phyloP scores from a whole-genome alignment of 1,140 invertebrate species.

The Euura lappo region DNA sequence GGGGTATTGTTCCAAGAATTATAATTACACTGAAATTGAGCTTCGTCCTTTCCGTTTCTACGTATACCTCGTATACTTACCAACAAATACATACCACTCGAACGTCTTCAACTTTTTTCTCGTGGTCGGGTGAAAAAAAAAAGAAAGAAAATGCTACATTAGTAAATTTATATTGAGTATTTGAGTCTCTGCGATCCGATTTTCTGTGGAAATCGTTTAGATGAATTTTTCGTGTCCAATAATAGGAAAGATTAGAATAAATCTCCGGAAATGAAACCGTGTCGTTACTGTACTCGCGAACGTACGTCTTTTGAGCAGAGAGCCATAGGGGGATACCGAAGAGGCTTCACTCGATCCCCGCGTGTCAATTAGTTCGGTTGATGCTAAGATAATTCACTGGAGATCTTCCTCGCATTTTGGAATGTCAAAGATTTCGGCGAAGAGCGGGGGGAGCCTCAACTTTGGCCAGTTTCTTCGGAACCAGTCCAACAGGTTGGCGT shows the following conservation, averaged over 20 bases:
- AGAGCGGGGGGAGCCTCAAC: constrained; percentile 87
- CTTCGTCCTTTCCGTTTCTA: background rate
- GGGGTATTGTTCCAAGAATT: background rate
- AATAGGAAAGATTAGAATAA: no score
- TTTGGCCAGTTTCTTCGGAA: constrained; percentile 88
- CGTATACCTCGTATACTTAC: background rate
- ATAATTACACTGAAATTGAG: constrained; percentile 7
- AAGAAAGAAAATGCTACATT: background rate
- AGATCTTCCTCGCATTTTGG: constrained; percentile 85
- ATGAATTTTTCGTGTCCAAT: no score
- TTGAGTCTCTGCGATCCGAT: background rate
- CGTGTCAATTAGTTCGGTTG: no score
- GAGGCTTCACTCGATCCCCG: background rate
- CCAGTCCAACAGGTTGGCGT: constrained; percentile 88
- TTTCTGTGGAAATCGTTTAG: no score
- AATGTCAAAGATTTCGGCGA: constrained; percentile 98
- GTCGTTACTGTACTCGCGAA: background rate
- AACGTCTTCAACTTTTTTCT: background rate
- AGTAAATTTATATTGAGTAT: background rate
- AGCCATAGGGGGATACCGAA: constrained; percentile 11
- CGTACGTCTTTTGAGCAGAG: constrained; percentile 18
- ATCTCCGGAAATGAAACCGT: no score
- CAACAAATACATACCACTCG: background rate
- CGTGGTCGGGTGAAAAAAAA: background rate
- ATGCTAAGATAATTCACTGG: constrained; percentile 56